These are phyloP conservation scores for Agelas oroides DNA, from an alignment of 37 sponge, comb jelly and placozoan species.

Conservation along the genomic window DNA sequence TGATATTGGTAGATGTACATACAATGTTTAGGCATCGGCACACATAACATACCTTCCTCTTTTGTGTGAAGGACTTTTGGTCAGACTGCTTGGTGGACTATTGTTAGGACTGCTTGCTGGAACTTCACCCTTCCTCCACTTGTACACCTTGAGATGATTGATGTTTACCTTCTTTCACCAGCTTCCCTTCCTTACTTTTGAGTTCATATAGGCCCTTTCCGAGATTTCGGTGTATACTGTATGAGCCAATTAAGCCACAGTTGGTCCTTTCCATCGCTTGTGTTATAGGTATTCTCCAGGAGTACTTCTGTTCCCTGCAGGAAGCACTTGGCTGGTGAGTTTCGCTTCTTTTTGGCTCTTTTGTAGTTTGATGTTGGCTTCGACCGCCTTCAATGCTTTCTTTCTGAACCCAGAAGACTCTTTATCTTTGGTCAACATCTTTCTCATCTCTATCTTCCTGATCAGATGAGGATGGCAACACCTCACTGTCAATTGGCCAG, in stretches of 20 bases:
- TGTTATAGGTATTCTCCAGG: conserved; percentile 38
- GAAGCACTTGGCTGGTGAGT: conserved; percentile 16
- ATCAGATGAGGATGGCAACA: not conserved
- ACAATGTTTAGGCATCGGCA: no score
- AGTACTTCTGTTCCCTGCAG: conserved; percentile 33
- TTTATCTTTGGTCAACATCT: conserved; percentile 11
- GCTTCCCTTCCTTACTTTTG: not conserved
- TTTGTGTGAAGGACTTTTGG: no score
- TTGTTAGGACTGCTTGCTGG: no score
- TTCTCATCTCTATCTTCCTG: not conserved
- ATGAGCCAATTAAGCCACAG: conserved; percentile 55
- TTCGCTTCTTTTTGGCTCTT: conserved; percentile 21
- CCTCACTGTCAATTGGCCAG: conserved; percentile 32
- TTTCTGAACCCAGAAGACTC: conserved; percentile 2
- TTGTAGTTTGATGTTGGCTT: conserved; percentile 31
- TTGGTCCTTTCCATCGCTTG: conserved; percentile 32
- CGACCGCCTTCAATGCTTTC: not conserved
- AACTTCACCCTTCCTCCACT: no score
- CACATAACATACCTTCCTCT: no score
- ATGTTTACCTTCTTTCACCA: conserved; percentile 5
- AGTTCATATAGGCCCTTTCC: conserved; percentile 24
- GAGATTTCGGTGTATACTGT: not conserved
- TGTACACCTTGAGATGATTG: not conserved
- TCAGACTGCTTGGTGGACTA: no score
- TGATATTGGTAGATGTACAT: no score